These are phyloP conservation scores for Helicoverpa assulta DNA, from an alignment of 2,888 invertebrate species.

Conservation along the genomic window DNA sequence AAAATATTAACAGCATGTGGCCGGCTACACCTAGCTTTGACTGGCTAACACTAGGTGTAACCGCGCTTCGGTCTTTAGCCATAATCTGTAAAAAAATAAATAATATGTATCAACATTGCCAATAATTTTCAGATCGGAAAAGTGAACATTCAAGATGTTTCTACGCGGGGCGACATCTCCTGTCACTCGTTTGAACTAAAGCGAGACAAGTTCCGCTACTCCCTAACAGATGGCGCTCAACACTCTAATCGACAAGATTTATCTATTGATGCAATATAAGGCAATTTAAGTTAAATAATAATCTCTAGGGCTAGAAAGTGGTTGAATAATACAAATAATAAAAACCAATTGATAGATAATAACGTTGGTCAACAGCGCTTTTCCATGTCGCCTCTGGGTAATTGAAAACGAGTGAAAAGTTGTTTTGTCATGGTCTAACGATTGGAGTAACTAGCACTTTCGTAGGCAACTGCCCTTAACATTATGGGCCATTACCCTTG, in stretches of 20 bases:
- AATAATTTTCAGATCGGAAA: neutral
- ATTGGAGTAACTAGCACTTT: slow-evolving; percentile 71
- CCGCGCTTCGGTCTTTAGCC: too few species aligned
- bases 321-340: slow-evolving; percentile 45
- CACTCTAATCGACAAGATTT: neutral
- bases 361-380: slow-evolving; percentile 34
- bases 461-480: slow-evolving; percentile 75
- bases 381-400: slow-evolving; percentile 57
- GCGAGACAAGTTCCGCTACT: slow-evolving; percentile 34
- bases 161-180: slow-evolving; percentile 41
- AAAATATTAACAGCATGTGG: too few species aligned
- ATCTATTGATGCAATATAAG: slow-evolving; percentile 22
- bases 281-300: slow-evolving; percentile 44
- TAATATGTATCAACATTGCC: too few species aligned
- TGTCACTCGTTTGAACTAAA: neutral
- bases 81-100: too few species aligned
- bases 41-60: too few species aligned
- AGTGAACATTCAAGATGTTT: neutral
- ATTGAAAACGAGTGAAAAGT: slow-evolving; percentile 82
- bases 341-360: slow-evolving; percentile 43
- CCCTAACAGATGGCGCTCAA: slow-evolving; percentile 52
- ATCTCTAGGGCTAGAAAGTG: slow-evolving; percentile 38
- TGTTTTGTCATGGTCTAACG: slow-evolving; percentile 72
- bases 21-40: too few species aligned
- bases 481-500: slow-evolving; percentile 69